Conservation (phyloP, 2,797 vertebrate genomes). For the Enteromius trimaculatus region DNA sequence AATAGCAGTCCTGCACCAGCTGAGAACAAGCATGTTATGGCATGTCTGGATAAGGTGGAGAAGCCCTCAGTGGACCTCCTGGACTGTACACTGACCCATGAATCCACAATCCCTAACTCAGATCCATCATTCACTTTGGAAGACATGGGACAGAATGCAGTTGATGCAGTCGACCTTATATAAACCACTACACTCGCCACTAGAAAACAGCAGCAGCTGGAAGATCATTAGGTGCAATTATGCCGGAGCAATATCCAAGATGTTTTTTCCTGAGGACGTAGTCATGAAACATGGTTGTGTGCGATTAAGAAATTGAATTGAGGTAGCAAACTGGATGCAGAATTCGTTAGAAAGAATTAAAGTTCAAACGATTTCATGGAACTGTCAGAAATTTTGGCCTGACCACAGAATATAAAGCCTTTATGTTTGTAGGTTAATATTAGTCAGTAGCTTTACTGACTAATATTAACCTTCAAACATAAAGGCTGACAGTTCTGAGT, state of each 20-base stretch:
- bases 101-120: slow-evolving; percentile 37
- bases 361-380: neutral
- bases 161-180: slow-evolving; percentile 67
- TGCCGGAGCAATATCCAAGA: slow-evolving; percentile 19
- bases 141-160: slow-evolving; percentile 47
- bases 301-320: neutral
- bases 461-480: too few relatives aligned
- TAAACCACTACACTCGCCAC: slow-evolving; percentile 61
- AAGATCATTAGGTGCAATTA: slow-evolving; percentile 37
- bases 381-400: neutral
- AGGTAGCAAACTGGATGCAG: neutral
- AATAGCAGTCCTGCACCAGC: neutral
- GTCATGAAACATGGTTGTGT: neutral
- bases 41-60: slow-evolving; percentile 36
- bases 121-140: slow-evolving; percentile 48
- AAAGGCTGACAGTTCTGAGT: neutral
- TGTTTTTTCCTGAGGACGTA: neutral
- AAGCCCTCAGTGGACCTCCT: slow-evolving; percentile 30
- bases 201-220: slow-evolving; percentile 56
- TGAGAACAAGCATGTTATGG: slow-evolving; percentile 34
- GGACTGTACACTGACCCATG: slow-evolving; percentile 45
- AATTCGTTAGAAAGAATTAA: neutral
- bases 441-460: too few relatives aligned
- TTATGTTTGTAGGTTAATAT: neutral
- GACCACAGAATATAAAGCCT: neutral